Evolutionary conservation across 1,140 invertebrate species (phyloP).

Genomic region (Druon quercuslanigerum): DNA sequence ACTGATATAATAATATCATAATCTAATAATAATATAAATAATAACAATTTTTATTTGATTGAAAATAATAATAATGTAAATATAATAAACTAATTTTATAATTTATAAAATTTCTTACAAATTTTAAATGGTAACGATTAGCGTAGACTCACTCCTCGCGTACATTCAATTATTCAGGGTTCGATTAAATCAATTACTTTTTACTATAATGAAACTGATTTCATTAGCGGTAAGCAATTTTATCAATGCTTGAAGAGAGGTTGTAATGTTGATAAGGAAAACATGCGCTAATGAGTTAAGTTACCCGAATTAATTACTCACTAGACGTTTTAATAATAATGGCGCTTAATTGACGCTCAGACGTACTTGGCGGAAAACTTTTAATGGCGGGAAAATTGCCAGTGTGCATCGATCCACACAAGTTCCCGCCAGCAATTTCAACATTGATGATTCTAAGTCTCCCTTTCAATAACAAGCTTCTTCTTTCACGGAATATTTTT

Average conservation of each 20-base stretch:
- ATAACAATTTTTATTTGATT: no score
- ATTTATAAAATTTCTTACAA: no score
- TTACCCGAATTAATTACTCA: background rate
- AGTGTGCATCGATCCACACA: constrained; percentile 1
- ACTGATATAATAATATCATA: no score
- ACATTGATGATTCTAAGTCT: no score
- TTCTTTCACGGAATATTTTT: background rate
- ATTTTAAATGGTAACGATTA: no score
- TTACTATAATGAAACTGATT: background rate
- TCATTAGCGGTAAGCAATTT: background rate
- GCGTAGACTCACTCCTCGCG: no score
- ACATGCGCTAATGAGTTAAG: background rate
- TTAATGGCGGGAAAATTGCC: constrained; percentile 4
- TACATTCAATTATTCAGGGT: no score
- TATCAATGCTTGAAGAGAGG: background rate
- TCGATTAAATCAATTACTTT: background rate
- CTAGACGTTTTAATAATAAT: constrained; percentile 36
- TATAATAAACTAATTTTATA: no score
- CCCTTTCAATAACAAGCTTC: background rate
- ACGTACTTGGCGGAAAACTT: constrained; percentile 34
- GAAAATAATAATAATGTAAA: no score
- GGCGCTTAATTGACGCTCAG: constrained; percentile 42
- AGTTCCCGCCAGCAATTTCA: no score
- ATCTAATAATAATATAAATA: no score
- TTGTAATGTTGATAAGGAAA: background rate